Conservation (phyloP, 1,140 invertebrate genomes). For the Macrostomum lignano region DNA sequence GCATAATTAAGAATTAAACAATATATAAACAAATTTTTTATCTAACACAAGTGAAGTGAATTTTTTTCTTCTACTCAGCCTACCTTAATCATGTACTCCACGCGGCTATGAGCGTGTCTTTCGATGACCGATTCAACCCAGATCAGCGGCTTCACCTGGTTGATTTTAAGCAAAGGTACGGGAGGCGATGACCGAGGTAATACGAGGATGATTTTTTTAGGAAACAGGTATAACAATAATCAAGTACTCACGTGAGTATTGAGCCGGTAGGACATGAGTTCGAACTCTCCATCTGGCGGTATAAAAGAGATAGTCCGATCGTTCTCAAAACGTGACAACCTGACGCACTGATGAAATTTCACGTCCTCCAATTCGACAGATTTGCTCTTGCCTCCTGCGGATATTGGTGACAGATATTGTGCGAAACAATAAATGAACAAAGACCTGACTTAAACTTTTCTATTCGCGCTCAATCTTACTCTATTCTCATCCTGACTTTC, state of each 20-base stretch:
- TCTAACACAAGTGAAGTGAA: too few relatives aligned
- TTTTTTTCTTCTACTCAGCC: too few relatives aligned
- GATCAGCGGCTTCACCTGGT: conserved; percentile 80
- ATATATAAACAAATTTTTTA: not conserved
- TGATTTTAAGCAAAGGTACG: too few relatives aligned
- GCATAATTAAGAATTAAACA: conserved; percentile 1
- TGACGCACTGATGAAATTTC: conserved; percentile 96
- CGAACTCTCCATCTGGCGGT: conserved; percentile 96
- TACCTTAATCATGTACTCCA: conserved; percentile 93
- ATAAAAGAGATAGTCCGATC: conserved; percentile 94
- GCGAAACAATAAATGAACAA: not conserved
- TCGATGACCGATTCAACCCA: conserved; percentile 99
- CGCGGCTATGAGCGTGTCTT: conserved; percentile 77
- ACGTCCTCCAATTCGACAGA: conserved; percentile 96
- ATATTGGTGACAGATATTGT: conserved; percentile 3
- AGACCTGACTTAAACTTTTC: too few relatives aligned
- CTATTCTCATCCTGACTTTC: too few relatives aligned
- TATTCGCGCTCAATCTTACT: too few relatives aligned
- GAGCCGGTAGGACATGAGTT: conserved; percentile 93
- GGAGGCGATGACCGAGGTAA: too few relatives aligned
- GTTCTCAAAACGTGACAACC: conserved; percentile 84
- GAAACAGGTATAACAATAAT: too few relatives aligned
- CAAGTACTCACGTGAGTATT: too few relatives aligned
- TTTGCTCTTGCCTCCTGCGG: conserved; percentile 58
- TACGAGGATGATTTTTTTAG: too few relatives aligned